Conservation (phyloP, 1,140 invertebrate genomes). For the Antheraea pernyi region DNA sequence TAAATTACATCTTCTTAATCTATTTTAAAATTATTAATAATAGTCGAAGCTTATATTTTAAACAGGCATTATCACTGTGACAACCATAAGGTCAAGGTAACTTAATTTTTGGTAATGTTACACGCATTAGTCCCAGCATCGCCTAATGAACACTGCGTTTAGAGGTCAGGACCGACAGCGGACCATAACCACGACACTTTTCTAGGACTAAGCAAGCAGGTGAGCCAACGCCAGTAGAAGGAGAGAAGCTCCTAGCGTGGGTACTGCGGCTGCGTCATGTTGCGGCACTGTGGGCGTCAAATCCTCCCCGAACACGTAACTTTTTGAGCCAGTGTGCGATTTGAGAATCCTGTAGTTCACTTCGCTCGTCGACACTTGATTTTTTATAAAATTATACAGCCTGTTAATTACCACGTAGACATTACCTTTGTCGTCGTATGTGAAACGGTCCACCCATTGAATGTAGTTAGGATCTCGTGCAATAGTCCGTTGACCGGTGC, state of each 20-base stretch:
- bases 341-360: conserved; percentile 83
- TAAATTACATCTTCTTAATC: conserved; percentile 19
- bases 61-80: conserved; percentile 68
- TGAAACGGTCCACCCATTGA: conserved; percentile 87
- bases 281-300: conserved; percentile 28
- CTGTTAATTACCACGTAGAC: conserved; percentile 84
- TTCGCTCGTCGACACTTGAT: conserved; percentile 73
- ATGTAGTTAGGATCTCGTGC: conserved; percentile 82
- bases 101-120: conserved; percentile 74
- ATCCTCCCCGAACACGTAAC: conserved; percentile 81
- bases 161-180: conserved; percentile 28
- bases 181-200: conserved; percentile 24
- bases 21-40: conserved; percentile 17
- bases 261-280: conserved; percentile 38
- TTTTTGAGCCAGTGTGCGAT: conserved; percentile 79
- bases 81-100: conserved; percentile 71
- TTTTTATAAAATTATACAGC: conserved; percentile 82
- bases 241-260: conserved; percentile 47
- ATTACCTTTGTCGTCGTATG: conserved; percentile 82
- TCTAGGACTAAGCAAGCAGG: conserved; percentile 54
- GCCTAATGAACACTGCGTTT: conserved; percentile 37
- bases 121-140: conserved; percentile 52
- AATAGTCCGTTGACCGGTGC: conserved; percentile 80
- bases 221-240: conserved; percentile 49
- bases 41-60: conserved; percentile 36